These are phyloP conservation scores for Antennarius striatus DNA, from an alignment of 2,113 vertebrate species.

Conservation along the genomic window DNA sequence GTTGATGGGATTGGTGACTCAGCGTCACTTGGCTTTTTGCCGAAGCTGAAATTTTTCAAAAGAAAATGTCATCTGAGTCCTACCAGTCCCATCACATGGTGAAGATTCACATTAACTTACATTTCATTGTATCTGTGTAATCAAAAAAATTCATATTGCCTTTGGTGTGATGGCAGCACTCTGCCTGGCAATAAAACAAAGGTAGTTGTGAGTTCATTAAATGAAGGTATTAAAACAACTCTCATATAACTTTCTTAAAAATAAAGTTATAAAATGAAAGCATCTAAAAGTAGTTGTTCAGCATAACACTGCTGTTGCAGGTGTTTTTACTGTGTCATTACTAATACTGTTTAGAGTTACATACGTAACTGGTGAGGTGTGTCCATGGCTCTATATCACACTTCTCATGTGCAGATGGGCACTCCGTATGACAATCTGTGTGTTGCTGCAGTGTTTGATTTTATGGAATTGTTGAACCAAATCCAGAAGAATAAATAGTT, in stretches of 20 bases:
- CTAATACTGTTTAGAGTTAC: not conserved
- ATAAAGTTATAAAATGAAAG: conserved; percentile 4
- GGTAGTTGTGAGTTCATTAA: not conserved
- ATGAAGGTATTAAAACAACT: conserved; percentile 15
- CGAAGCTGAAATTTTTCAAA: too few relatives aligned
- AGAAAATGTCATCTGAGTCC: too few relatives aligned
- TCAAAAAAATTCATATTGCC: too few relatives aligned
- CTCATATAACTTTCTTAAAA: not conserved
- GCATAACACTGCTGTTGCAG: not conserved
- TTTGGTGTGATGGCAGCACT: too few relatives aligned
- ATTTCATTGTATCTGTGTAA: too few relatives aligned
- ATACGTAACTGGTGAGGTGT: not conserved
- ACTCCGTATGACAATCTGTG: not conserved
- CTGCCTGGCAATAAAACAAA: not conserved
- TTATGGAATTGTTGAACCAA: not conserved
- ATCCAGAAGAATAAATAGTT: conserved; percentile 24
- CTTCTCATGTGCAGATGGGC: not conserved
- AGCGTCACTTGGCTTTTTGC: too few relatives aligned
- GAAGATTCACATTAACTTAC: too few relatives aligned
- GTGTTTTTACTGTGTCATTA: not conserved
- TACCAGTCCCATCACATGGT: too few relatives aligned
- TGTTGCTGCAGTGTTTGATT: not conserved
- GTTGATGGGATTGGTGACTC: too few relatives aligned
- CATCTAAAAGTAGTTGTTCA: not conserved
- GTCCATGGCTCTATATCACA: conserved; percentile 1